Base-by-base conservation (phyloP, 2,113 vertebrate genomes). In the Phainopepla nitens region DNA sequence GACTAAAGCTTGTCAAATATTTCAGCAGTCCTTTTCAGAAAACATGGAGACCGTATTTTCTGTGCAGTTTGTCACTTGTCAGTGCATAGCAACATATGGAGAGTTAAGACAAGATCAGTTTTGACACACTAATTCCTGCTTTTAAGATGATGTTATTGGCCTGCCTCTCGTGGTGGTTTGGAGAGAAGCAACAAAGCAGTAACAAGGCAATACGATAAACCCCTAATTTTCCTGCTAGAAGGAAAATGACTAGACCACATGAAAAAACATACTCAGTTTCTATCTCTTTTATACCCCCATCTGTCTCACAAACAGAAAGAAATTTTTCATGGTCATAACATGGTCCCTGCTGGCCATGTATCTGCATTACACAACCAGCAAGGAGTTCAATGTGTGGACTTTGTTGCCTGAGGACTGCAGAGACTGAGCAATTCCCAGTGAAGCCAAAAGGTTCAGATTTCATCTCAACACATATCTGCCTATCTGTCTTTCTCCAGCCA, bases 1-100 rank as follows among this genome's bases (percentile, higher is more conserved):
- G 82, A 95, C 69, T 68, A 80, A 89, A 95, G 44, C 28, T 82
- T 84, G 61, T 89, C 83, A 94, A 94, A 68, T 82, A 91, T 64
- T 94, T 94, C 82, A 95, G 47, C 60, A 90, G 29, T 56, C 10
- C 35, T 95, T 82, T 78, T 49, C 62, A 50, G 42, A 70, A 56
- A 78, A 92, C 2, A 0, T 36, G 57, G n/a, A 51, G 60, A 60
- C 22, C 0, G 0, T 62, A 49, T 75, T 79, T 95, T 78, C 60
- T 50, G 15, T 35, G 29, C 58, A 54, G 71, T 81, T 92, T 92
- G 51, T 84, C 64, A 71, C 24, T 84, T 0, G 0, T 66, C 35
- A 31, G 8, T 51, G 41, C 10, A 10, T 8, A 36, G 8, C 24
- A 78, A 78, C 41, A 31, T 33, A 49, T 0, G 14, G 27, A 75